Evolutionary conservation across 2,113 vertebrate genomes (phyloP).

Genomic region (Blennius ocellaris): DNA sequence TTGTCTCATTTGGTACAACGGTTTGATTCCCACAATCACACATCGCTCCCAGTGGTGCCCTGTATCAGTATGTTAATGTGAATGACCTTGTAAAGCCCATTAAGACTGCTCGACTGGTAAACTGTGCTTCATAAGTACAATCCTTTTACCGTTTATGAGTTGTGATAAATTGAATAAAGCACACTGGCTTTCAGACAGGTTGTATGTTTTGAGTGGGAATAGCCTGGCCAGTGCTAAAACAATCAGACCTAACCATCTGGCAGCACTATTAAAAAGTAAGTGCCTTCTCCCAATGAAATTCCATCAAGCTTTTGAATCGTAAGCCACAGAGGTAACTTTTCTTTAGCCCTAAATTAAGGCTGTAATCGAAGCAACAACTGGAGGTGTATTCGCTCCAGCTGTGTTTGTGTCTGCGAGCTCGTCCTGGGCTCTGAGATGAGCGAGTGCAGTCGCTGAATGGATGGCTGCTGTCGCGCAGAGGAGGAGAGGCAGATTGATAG

Average conservation of each 20-base stretch:
- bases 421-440: slow-evolving; percentile 7
- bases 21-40: too few relatives aligned
- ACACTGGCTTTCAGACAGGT: neutral
- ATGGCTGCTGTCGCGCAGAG: slow-evolving; percentile 51
- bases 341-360: slow-evolving; percentile 28
- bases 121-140: too few relatives aligned
- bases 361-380: slow-evolving; percentile 8
- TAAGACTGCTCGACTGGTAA: too few relatives aligned
- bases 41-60: too few relatives aligned
- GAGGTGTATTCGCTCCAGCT: slow-evolving; percentile 16
- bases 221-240: slow-evolving; percentile 2
- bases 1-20: too few relatives aligned
- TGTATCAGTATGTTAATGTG: too few relatives aligned
- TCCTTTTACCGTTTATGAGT: too few relatives aligned
- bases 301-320: slow-evolving; percentile 17
- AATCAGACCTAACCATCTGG: slow-evolving; percentile 31
- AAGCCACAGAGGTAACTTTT: neutral
- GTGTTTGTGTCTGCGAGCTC: neutral
- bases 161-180: neutral
- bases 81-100: too few relatives aligned
- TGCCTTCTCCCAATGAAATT: neutral
- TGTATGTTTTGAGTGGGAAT: neutral
- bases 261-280: slow-evolving; percentile 8
- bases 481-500: slow-evolving; percentile 38
- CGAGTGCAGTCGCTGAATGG: slow-evolving; percentile 40